Evolutionary conservation across 2,888 invertebrate species (phyloP).

Genomic region (Tipula unca): DNA sequence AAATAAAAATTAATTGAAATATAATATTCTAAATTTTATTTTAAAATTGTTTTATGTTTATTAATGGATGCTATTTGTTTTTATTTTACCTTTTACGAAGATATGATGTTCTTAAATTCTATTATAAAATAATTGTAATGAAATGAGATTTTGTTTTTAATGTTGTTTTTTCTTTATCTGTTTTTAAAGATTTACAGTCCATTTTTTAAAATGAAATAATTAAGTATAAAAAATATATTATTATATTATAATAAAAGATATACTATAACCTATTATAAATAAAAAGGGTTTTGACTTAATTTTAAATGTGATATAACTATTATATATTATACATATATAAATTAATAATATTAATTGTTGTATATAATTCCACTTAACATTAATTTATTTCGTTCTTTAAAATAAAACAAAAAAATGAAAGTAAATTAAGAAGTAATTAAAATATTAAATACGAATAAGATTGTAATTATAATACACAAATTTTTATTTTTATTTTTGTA

Average conservation of each 20-base stretch:
- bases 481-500: background rate
- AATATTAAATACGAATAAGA: background rate
- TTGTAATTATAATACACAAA: background rate
- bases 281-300: background rate
- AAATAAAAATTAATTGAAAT: background rate
- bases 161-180: background rate
- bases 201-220: background rate
- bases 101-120: background rate
- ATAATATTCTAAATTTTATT: background rate
- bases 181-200: background rate
- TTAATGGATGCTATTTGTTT: background rate
- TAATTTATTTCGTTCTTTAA: background rate
- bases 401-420: background rate
- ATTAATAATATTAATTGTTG: background rate
- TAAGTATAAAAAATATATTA: constrained; percentile 1
- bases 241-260: background rate
- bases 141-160: background rate
- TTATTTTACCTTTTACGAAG: background rate
- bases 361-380: background rate
- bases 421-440: background rate
- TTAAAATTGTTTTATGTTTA: background rate
- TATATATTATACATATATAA: background rate
- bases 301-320: background rate
- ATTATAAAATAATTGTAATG: background rate
- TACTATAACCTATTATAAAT: background rate